Evolutionary conservation across 1,140 invertebrate species (phyloP).

Genomic region (Papilio polyxenes): DNA sequence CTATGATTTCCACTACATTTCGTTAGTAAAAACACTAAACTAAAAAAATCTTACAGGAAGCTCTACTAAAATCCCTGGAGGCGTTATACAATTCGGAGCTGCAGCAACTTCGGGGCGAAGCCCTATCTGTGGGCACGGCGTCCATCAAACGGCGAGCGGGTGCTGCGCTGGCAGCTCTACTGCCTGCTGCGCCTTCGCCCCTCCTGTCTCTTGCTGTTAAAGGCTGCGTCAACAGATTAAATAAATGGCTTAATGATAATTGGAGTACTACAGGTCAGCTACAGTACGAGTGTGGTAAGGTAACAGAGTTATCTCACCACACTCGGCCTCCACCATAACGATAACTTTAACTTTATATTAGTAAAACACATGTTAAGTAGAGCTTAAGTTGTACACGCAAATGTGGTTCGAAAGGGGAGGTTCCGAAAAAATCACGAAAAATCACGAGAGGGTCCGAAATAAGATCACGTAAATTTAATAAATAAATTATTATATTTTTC

Average conservation of each 20-base stretch:
- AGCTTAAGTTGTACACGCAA: too few relatives aligned
- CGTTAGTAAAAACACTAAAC: too few relatives aligned
- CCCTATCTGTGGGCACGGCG: conserved; percentile 39
- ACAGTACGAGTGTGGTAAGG: not conserved
- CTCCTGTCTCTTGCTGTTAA: conserved; percentile 49
- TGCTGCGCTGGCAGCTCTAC: conserved; percentile 45
- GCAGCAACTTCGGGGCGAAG: conserved; percentile 35
- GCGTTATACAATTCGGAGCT: conserved; percentile 48
- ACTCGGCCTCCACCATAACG: too few relatives aligned
- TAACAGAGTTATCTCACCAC: too few relatives aligned
- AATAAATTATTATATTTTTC: too few relatives aligned
- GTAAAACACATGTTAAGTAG: too few relatives aligned
- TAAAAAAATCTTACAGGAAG: conserved; percentile 38
- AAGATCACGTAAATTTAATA: too few relatives aligned
- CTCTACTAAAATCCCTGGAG: conserved; percentile 42
- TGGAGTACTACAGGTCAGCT: conserved; percentile 57
- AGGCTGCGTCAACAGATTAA: conserved; percentile 46
- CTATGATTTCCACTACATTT: not conserved
- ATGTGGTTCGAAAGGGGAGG: too few relatives aligned
- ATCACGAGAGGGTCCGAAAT: too few relatives aligned
- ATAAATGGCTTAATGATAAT: conserved; percentile 53
- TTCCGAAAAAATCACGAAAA: too few relatives aligned
- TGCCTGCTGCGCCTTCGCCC: conserved; percentile 44
- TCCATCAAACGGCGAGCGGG: conserved; percentile 39
- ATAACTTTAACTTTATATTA: too few relatives aligned